Percentiles rank a stretch among this genome's conserved stretches.
These are phyloP conservation scores for Apamea epomidion DNA, from an alignment of 2,888 invertebrate species.

Conservation along the genomic window DNA sequence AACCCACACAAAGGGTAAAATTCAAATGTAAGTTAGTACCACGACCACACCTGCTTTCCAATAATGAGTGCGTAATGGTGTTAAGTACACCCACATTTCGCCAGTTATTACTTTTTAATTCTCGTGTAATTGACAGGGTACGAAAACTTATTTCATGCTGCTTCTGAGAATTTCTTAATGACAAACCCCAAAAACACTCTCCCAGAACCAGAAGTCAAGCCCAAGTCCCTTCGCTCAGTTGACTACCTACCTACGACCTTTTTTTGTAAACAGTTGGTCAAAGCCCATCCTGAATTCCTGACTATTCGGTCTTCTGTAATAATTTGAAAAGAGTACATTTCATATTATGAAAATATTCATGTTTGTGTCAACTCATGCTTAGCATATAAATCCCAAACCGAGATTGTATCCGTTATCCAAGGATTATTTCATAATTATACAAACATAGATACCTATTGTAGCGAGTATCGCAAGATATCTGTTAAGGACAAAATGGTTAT, in stretches of 20 bases:
- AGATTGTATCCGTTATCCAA: neutral
- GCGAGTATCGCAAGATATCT: slow-evolving; percentile 34
- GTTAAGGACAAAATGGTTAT: slow-evolving; percentile 37
- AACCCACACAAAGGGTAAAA: no score
- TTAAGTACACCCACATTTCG: neutral
- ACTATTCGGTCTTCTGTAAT: no score
- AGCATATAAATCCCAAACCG: slow-evolving; percentile 8
- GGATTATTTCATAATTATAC: slow-evolving; percentile 26
- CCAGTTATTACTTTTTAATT: neutral
- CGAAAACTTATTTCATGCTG: neutral
- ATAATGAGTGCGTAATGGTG: neutral
- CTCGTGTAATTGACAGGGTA: no score
- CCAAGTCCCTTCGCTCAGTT: no score
- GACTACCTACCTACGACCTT: neutral
- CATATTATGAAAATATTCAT: neutral
- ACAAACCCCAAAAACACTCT: no score
- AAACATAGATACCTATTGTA: neutral
- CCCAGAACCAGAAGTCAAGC: neutral
- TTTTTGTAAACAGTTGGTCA: neutral
- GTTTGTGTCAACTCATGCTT: slow-evolving; percentile 22
- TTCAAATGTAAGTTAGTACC: neutral
- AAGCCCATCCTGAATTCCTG: neutral
- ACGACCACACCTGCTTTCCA: neutral
- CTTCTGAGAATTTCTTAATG: neutral
- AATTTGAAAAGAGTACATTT: neutral